Base-by-base conservation (phyloP, 1,140 invertebrate genomes). In the Psilanteris sp. region DNA sequence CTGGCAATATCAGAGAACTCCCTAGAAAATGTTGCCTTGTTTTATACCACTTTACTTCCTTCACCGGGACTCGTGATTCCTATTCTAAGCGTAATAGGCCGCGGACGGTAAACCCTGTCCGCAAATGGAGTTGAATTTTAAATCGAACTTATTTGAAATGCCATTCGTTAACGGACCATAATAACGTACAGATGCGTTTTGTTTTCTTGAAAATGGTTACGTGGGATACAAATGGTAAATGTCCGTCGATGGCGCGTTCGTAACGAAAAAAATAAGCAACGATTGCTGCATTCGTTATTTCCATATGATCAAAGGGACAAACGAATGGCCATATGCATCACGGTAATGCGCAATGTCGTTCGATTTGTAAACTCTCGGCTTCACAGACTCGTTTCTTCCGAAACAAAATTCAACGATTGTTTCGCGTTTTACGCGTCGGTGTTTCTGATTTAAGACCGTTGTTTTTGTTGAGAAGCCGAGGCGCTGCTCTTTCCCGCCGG, bases 81-180 rank as follows among this genome's bases (percentile, higher is more conserved):
- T 62, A 72, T 72, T 62, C 67, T 72, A 72, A 72, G 22, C 68
- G 50, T 64, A 72, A 72, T 62, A 64, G 68, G 57, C 68, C 41
- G 57, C 50, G 57, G 41, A 72, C 59, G 70, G 59, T 62, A 73
- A 73, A 54, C 70, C 13, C 36, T 16, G 34, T 64, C 59, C 61
- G 31, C 61, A 73, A 66, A 73, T 73, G 70, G 70, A 73, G 50
- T 54, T 66, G 70, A 66, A 73, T 73, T 73, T 73, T 43, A 73
- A 73, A 66, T 66, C 61, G 54, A 20, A 59, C 61, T 73, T 73
- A 61, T 73, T 73, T 66, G 44, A 73, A 73, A 73, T 73, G 59
- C 43, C 70, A 66, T 73, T 73, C 70, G 70, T 66, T 66, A 73
- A 52, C 59, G 31, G 61, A 73, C 43, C 44, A 61, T 73, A 73